These are phyloP conservation scores for Pogonus chalceus DNA, from an alignment of 1,140 invertebrate genomes.

Conservation along the genomic window DNA sequence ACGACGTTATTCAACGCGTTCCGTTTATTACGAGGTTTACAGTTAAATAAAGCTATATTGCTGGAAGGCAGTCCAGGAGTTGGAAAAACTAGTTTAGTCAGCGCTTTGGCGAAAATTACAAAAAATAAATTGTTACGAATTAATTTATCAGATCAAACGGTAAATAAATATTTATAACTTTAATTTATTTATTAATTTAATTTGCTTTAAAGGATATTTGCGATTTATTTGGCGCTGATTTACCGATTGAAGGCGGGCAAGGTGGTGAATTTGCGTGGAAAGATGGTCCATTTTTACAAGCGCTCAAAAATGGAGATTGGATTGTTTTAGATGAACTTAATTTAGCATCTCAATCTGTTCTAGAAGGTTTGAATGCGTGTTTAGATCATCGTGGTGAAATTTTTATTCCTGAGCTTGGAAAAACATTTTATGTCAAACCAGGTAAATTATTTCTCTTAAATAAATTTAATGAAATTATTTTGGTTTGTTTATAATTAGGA, in stretches of 20 bases:
- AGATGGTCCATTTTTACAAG: conserved; percentile 90
- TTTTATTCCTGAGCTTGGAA: conserved; percentile 88
- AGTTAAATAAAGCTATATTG: conserved; percentile 84
- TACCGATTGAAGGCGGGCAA: conserved; percentile 81
- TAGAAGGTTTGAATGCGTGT: conserved; percentile 97
- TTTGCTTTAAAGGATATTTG: conserved; percentile 68
- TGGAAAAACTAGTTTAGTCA: conserved; percentile 92
- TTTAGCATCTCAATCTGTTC: conserved; percentile 93
- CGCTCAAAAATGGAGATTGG: conserved; percentile 89
- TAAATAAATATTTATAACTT: conserved; percentile 37
- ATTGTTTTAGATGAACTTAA: conserved; percentile 98
- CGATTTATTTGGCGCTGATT: conserved; percentile 95
- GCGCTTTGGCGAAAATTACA: conserved; percentile 78
- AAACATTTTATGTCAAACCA: conserved; percentile 67
- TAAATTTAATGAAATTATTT: neutral
- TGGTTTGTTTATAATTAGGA: conserved; percentile 22
- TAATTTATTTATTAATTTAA: neutral
- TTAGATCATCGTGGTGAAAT: conserved; percentile 96
- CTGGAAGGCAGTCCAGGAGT: conserved; percentile 97
- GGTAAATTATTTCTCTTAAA: conserved; percentile 35
- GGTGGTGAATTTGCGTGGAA: conserved; percentile 88
- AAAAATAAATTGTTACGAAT: conserved; percentile 80
- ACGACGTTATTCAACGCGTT: conserved; percentile 77
- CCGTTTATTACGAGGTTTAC: conserved; percentile 75
- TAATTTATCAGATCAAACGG: conserved; percentile 97